A percentile compares a stretch with the other conserved stretches of the same genome.
These are phyloP conservation scores for Helleia helle DNA, from an alignment of 2,888 invertebrate species.

Conservation along the genomic window DNA sequence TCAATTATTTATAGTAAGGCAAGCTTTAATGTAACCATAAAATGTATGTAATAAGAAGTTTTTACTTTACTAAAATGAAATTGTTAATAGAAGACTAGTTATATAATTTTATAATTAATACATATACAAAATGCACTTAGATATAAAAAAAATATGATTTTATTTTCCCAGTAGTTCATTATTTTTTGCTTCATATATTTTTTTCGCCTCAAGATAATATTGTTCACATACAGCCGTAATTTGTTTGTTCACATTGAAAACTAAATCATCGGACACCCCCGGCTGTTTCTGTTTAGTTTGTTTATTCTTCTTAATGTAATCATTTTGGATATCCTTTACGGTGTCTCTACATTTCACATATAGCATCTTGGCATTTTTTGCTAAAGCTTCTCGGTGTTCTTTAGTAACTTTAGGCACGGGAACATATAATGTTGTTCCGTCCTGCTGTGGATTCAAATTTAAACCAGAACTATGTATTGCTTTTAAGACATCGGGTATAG, in stretches of 20 bases:
- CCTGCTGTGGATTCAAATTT: constrained; percentile 95
- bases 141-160: constrained; percentile 8
- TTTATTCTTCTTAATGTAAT: constrained; percentile 80
- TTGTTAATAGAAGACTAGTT: too few relatives aligned
- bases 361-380: constrained; percentile 89
- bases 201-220: constrained; percentile 66
- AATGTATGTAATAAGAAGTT: too few relatives aligned
- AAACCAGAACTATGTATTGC: constrained; percentile 87
- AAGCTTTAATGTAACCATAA: too few relatives aligned
- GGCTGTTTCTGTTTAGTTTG: constrained; percentile 58
- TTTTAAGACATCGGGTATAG: constrained; percentile 84
- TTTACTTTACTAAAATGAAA: too few relatives aligned
- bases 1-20: too few relatives aligned
- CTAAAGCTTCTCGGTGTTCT: constrained; percentile 91
- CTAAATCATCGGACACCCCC: constrained; percentile 80
- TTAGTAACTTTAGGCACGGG: constrained; percentile 94
- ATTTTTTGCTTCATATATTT: constrained; percentile 77
- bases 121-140: neutral
- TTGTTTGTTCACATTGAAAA: constrained; percentile 79
- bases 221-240: constrained; percentile 79
- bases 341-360: constrained; percentile 85
- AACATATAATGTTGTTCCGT: constrained; percentile 91
- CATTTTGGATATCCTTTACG: constrained; percentile 84
- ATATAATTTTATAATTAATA: too few relatives aligned
- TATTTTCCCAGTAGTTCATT: constrained; percentile 81